Evolutionary conservation across 1,140 invertebrate species (phyloP).

Genomic region (Drosophila pseudoananassae): DNA sequence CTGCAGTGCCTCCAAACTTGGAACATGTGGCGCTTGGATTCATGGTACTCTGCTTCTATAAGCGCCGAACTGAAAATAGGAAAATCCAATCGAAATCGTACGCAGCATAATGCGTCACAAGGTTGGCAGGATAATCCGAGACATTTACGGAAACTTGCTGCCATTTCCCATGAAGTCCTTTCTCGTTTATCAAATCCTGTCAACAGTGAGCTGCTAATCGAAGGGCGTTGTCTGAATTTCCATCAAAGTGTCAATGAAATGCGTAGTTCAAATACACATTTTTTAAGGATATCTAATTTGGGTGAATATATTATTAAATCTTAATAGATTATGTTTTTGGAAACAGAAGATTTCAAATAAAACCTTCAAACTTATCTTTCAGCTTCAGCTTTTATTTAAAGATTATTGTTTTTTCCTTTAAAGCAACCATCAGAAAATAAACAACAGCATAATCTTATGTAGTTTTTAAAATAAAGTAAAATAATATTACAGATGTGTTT

Average conservation of each 20-base stretch:
- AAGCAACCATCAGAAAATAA: too few relatives aligned
- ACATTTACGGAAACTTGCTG: background rate
- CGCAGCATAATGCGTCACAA: constrained; percentile 45
- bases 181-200: background rate
- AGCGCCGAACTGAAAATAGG: constrained; percentile 11
- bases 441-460: too few relatives aligned
- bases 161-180: background rate
- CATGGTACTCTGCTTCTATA: constrained; percentile 3
- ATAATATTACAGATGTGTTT: too few relatives aligned
- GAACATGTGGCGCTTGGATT: constrained; percentile 24
- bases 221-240: background rate
- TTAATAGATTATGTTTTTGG: too few relatives aligned
- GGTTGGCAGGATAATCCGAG: constrained; percentile 40
- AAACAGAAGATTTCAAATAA: too few relatives aligned
- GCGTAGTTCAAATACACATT: background rate
- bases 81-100: constrained; percentile 40
- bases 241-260: background rate
- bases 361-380: too few relatives aligned
- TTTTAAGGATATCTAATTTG: background rate
- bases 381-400: too few relatives aligned
- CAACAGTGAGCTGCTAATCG: background rate
- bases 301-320: too few relatives aligned
- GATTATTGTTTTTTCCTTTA: too few relatives aligned
- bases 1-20: constrained; percentile 15
- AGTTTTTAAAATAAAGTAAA: too few relatives aligned